A percentile compares a stretch with the other conserved stretches of the same genome.
Conservation (phyloP, 2,888 invertebrate genomes). For the Ommatoiulus sabulosus region DNA sequence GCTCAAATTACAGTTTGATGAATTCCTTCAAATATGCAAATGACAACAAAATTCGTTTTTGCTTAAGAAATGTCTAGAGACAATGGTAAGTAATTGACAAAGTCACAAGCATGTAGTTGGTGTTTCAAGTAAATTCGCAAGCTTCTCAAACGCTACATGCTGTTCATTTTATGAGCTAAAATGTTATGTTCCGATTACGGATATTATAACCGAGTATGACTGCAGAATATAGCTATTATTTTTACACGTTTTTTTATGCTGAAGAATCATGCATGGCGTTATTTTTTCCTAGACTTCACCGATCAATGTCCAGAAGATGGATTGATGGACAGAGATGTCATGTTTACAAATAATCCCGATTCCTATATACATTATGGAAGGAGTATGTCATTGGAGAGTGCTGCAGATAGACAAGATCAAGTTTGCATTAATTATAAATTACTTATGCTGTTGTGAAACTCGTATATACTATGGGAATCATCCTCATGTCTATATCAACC, state of each 20-base stretch:
- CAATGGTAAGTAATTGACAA: not conserved
- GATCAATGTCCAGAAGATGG: slow-evolving; percentile 48
- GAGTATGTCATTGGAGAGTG: slow-evolving; percentile 4
- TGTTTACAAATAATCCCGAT: slow-evolving; percentile 42
- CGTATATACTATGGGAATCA: no score
- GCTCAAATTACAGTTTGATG: not conserved
- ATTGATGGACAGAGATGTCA: slow-evolving; percentile 55
- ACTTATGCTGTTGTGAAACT: no score
- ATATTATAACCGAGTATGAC: no score
- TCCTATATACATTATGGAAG: not conserved
- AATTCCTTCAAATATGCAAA: not conserved
- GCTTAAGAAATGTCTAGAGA: slow-evolving; percentile 32
- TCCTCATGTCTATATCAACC: no score
- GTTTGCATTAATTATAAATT: not conserved
- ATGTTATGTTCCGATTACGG: not conserved
- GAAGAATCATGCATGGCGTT: no score
- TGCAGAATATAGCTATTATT: no score
- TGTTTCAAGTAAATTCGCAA: no score
- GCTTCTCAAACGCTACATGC: no score
- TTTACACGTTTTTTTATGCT: no score
- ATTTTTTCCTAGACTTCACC: slow-evolving; percentile 31
- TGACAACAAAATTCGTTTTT: not conserved
- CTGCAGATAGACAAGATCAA: not conserved
- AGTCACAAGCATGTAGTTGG: not conserved
- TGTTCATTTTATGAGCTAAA: no score